Evolutionary conservation across 2,113 vertebrate genomes (phyloP).

Genomic region (Colius striatus): DNA sequence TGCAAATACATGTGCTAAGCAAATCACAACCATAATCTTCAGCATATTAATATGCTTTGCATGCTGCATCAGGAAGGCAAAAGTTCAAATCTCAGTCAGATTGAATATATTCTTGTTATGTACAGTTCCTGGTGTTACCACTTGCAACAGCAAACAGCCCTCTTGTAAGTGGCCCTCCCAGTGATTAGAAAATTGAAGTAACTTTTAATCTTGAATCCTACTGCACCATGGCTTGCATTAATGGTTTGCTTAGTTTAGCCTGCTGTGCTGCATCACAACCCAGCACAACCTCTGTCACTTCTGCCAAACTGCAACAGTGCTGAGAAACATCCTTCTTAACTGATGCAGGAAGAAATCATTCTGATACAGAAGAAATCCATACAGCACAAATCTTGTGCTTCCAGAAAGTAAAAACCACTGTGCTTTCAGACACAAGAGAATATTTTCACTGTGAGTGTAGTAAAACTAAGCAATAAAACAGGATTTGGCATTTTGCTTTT

Average conservation of each 20-base stretch:
- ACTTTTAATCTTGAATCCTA: conserved; percentile 53
- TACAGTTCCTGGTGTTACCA: not conserved
- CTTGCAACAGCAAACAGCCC: conserved; percentile 1
- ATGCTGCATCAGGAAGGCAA: conserved; percentile 10
- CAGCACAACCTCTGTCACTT: not conserved
- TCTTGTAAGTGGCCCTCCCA: conserved; percentile 27
- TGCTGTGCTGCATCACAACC: not conserved
- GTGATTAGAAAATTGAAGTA: conserved; percentile 59
- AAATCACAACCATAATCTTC: not conserved
- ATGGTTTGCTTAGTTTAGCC: conserved; percentile 19
- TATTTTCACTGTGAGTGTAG: not conserved
- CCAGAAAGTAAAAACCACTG: not conserved
- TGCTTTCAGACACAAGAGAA: not conserved
- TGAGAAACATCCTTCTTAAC: not conserved
- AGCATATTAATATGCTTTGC: not conserved
- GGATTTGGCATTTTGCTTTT: not conserved
- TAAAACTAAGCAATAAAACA: not conserved
- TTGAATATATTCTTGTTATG: conserved; percentile 20
- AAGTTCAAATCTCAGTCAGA: conserved; percentile 58
- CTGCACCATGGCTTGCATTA: not conserved
- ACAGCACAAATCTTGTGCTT: not conserved
- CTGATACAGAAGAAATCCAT: not conserved
- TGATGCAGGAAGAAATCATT: not conserved
- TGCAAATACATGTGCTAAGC: not conserved
- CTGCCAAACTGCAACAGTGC: not conserved